Percentiles rank a stretch among this genome's conserved stretches.
phyloP scores from a whole-genome alignment of 2,888 invertebrate genomes.

The Diloba caeruleocephala region DNA sequence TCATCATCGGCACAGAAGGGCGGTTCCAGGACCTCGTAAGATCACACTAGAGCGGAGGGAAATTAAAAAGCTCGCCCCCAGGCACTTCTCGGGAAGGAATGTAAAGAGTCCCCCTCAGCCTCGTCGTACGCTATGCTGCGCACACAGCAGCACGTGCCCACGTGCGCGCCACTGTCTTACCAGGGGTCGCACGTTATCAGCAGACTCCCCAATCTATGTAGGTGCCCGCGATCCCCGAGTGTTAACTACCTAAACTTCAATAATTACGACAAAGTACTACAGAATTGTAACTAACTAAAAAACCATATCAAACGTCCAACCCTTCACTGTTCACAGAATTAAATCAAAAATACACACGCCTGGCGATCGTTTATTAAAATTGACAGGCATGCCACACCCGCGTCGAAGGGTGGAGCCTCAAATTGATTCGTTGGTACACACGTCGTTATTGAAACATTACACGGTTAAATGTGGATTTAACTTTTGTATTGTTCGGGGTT shows the following conservation, averaged over 20 bases:
- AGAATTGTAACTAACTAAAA: constrained; percentile 14
- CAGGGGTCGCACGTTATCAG: too few relatives aligned
- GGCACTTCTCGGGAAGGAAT: too few relatives aligned
- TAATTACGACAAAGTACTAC: background rate
- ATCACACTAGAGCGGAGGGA: too few relatives aligned
- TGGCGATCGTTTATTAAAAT: constrained; percentile 67
- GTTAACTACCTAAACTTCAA: background rate
- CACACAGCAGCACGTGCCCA: too few relatives aligned
- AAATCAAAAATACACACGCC: constrained; percentile 57
- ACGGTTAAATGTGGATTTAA: constrained; percentile 42
- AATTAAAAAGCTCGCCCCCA: too few relatives aligned
- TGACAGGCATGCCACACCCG: constrained; percentile 67
- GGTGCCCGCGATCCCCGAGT: too few relatives aligned
- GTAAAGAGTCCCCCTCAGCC: too few relatives aligned
- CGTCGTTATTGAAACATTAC: constrained; percentile 58
- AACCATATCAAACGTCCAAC: constrained; percentile 39
- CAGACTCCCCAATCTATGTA: too few relatives aligned
- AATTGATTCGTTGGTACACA: constrained; percentile 71
- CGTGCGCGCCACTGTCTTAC: too few relatives aligned
- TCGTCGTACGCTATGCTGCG: too few relatives aligned
- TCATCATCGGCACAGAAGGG: too few relatives aligned
- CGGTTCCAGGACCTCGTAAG: too few relatives aligned
- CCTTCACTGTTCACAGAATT: constrained; percentile 48
- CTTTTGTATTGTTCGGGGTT: constrained; percentile 22
- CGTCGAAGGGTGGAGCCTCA: constrained; percentile 59